Conservation (phyloP, 1,140 invertebrate species). For the Eurosta solidaginis region DNA sequence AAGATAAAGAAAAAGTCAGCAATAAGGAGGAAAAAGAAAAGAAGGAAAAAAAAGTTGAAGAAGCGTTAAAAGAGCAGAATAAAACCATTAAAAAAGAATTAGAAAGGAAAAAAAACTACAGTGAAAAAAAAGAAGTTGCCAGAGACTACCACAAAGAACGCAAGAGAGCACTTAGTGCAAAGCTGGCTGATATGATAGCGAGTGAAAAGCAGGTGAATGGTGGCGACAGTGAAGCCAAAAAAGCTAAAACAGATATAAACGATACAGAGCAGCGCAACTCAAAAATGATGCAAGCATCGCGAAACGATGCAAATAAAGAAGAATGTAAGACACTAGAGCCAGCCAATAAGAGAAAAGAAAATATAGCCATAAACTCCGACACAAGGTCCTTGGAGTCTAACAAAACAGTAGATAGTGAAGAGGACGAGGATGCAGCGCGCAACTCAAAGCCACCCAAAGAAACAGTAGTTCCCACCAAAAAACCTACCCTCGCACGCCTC, state of each 20-base stretch:
- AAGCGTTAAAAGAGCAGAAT: background rate
- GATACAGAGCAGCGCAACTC: background rate
- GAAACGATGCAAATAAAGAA: too few relatives aligned
- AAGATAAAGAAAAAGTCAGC: background rate
- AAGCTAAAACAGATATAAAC: background rate
- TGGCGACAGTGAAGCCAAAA: background rate
- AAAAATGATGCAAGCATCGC: too few relatives aligned
- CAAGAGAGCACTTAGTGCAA: background rate
- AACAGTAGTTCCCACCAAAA: constrained; percentile 9
- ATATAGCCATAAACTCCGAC: too few relatives aligned
- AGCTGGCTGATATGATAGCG: background rate
- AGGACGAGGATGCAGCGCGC: background rate
- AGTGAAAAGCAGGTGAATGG: background rate
- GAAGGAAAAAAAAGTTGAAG: constrained; percentile 17
- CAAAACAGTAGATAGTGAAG: background rate
- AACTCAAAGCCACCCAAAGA: background rate
- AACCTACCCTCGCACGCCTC: background rate
- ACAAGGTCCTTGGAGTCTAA: too few relatives aligned
- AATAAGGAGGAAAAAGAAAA: background rate
- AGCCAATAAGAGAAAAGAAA: too few relatives aligned
- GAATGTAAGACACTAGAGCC: too few relatives aligned
- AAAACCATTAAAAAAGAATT: background rate
- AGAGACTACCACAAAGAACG: background rate
- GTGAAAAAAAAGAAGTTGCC: background rate
- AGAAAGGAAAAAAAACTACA: background rate